These are phyloP conservation scores for Saccostrea cuccullata DNA, from an alignment of 1,140 invertebrate genomes.

Conservation along the genomic window DNA sequence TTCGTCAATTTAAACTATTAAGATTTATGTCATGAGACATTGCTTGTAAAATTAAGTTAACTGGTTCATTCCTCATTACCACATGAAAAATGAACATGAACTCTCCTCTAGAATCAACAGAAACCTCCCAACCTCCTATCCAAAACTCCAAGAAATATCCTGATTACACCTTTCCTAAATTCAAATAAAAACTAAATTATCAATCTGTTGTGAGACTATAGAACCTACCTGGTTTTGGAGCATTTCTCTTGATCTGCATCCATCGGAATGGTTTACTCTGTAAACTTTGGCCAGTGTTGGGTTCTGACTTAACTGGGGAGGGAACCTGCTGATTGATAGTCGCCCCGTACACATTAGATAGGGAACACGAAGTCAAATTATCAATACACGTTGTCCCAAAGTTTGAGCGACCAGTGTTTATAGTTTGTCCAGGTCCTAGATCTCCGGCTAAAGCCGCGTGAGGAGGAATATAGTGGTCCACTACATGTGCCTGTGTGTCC, in stretches of 20 bases:
- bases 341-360: conserved; percentile 61
- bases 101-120: too few relatives aligned
- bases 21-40: too few relatives aligned
- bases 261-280: conserved; percentile 72
- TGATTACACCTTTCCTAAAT: too few relatives aligned
- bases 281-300: conserved; percentile 62
- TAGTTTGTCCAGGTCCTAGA: conserved; percentile 53
- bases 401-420: conserved; percentile 59
- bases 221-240: conserved; percentile 70
- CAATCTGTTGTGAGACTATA: neutral
- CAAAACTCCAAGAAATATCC: too few relatives aligned
- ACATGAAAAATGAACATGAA: too few relatives aligned
- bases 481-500: conserved; percentile 61
- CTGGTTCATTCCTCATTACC: too few relatives aligned
- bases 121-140: too few relatives aligned
- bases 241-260: conserved; percentile 75
- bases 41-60: too few relatives aligned
- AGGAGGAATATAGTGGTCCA: conserved; percentile 60
- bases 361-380: conserved; percentile 62
- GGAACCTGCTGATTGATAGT: conserved; percentile 62
- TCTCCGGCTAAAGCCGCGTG: conserved; percentile 53
- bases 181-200: too few relatives aligned
- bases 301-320: conserved; percentile 68
- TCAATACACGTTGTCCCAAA: conserved; percentile 63
- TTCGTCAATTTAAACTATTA: too few relatives aligned